Conservation (phyloP, 2,113 vertebrate species). For the Plecotus auritus region DNA sequence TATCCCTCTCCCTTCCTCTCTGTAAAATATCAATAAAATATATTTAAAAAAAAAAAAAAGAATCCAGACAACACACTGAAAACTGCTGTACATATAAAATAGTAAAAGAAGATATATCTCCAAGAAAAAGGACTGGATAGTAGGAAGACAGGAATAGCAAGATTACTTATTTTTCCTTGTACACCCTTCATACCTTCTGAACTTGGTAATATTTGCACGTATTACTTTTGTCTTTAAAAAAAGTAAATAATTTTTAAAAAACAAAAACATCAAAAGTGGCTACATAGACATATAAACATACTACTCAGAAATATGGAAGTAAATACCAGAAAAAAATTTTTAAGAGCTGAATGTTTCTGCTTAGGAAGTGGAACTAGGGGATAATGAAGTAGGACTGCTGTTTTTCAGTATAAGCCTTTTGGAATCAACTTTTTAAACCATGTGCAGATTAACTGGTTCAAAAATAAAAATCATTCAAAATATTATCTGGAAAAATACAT, state of each 20-base stretch:
- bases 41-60: no score
- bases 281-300: background rate
- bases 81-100: background rate
- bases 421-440: background rate
- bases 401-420: background rate
- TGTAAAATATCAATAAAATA: no score
- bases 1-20: no score
- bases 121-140: background rate
- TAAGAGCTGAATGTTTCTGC: background rate
- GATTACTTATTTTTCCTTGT: background rate
- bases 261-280: background rate
- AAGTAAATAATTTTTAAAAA: background rate
- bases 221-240: background rate
- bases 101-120: background rate
- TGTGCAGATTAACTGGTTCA: background rate
- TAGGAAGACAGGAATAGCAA: background rate
- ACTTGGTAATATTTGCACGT: background rate
- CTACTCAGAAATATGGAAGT: background rate
- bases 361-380: background rate
- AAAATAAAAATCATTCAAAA: conserved; percentile 1
- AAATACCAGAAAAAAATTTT: background rate
- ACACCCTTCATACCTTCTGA: background rate
- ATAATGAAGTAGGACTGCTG: background rate
- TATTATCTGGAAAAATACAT: background rate
- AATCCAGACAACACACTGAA: background rate